Evolutionary conservation across 2,797 vertebrate species (phyloP).

Genomic region (Enteromius radiatus): DNA sequence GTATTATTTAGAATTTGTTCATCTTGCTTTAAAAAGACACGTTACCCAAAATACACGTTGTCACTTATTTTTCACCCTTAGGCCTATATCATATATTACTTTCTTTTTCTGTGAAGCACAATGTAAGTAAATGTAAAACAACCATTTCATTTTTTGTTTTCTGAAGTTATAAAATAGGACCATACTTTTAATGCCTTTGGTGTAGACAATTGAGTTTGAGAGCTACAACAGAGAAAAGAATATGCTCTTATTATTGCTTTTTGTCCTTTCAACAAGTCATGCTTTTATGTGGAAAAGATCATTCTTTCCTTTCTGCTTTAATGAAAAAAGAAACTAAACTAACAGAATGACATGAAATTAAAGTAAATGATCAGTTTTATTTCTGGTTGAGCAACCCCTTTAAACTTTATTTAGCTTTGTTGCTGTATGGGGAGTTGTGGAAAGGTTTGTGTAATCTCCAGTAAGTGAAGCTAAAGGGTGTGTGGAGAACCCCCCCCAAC

Average conservation of each 20-base stretch:
- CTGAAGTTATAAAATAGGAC: not conserved
- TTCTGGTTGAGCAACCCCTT: not conserved
- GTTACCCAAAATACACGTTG: not conserved
- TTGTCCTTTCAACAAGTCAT: not conserved
- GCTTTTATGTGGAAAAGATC: not conserved
- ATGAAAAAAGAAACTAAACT: not conserved
- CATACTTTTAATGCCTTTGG: not conserved
- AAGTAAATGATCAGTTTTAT: slow-evolving; percentile 9
- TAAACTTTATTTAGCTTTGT: not conserved
- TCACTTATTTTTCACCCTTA: not conserved
- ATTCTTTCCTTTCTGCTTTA: slow-evolving; percentile 2
- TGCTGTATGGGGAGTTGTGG: slow-evolving; percentile 37
- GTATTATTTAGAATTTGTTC: not conserved
- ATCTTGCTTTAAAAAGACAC: not conserved
- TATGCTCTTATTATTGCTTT: not conserved
- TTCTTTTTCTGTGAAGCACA: not conserved
- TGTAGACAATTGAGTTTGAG: not conserved
- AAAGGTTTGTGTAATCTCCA: slow-evolving; percentile 54
- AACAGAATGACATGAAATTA: not conserved
- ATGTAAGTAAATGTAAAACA: not conserved
- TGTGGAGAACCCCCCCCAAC: slow-evolving; percentile 64
- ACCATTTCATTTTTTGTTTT: not conserved
- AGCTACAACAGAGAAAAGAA: not conserved
- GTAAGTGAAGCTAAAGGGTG: slow-evolving; percentile 53
- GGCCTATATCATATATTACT: not conserved